Evolutionary conservation across 1,140 invertebrate species (phyloP).

Genomic region (Grapholita molesta): DNA sequence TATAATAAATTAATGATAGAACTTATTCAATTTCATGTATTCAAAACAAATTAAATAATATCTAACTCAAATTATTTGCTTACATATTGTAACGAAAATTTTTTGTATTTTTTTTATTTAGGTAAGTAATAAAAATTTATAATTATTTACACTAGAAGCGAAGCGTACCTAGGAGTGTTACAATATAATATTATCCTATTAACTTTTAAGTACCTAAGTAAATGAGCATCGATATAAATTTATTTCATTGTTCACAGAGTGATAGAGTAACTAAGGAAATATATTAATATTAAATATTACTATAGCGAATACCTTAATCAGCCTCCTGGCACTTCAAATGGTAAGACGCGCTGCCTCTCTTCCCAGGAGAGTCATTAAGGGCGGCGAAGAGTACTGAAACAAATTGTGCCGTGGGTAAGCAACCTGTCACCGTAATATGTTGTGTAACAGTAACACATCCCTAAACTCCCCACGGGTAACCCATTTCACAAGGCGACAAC

Average conservation of each 20-base stretch:
- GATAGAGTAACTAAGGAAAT: too few relatives aligned
- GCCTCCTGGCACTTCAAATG: not conserved
- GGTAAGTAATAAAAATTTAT: too few relatives aligned
- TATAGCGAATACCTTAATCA: not conserved
- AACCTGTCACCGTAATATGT: not conserved
- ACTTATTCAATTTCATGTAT: too few relatives aligned
- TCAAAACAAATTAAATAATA: too few relatives aligned
- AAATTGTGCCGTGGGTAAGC: not conserved
- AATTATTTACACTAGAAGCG: too few relatives aligned
- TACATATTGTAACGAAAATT: too few relatives aligned
- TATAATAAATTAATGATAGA: too few relatives aligned
- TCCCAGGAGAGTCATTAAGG: not conserved
- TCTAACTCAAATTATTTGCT: too few relatives aligned
- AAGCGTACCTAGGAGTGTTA: too few relatives aligned
- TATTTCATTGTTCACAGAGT: too few relatives aligned
- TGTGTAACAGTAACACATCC: not conserved
- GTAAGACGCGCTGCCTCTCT: not conserved
- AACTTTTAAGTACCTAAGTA: not conserved
- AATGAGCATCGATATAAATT: not conserved
- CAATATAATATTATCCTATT: too few relatives aligned
- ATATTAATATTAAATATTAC: not conserved
- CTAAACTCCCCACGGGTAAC: not conserved
- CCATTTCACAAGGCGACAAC: not conserved
- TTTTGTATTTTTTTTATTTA: too few relatives aligned
- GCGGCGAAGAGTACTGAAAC: not conserved